Conservation (phyloP, 2,888 invertebrate genomes). For the Galeruca laticollis region DNA sequence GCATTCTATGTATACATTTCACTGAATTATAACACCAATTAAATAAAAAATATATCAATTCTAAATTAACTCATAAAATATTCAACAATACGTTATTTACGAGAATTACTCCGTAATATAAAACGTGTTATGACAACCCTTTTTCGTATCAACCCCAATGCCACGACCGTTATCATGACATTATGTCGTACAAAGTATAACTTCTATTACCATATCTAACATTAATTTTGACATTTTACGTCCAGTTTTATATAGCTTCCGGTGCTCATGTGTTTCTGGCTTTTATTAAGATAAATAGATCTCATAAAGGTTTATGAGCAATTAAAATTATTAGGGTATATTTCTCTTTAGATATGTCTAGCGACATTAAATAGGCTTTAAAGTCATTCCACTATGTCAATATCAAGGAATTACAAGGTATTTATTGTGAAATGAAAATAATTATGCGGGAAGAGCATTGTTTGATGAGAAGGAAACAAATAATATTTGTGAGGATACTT, state of each 20-base stretch:
- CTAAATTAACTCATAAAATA: background rate
- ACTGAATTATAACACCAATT: background rate
- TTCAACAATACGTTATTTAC: background rate
- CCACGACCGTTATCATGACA: conserved; percentile 24
- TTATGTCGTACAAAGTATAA: conserved; percentile 23
- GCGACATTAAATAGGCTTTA: conserved; percentile 3
- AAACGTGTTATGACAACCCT: conserved; percentile 19
- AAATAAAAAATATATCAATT: background rate
- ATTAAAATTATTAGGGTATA: conserved; percentile 37
- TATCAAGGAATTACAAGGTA: too few species aligned
- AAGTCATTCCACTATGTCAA: background rate
- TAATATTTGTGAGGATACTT: too few species aligned
- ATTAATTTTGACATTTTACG: conserved; percentile 37
- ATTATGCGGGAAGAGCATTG: too few species aligned
- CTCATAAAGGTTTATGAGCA: conserved; percentile 40
- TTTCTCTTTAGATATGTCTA: conserved; percentile 22
- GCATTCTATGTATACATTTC: background rate
- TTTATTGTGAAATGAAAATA: too few species aligned
- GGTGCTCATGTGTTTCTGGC: conserved; percentile 24
- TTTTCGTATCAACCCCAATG: conserved; percentile 19
- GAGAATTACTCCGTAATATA: conserved; percentile 16
- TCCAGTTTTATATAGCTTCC: conserved; percentile 37
- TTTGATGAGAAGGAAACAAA: too few species aligned
- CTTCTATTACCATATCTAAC: conserved; percentile 33
- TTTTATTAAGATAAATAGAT: conserved; percentile 38